Evolutionary conservation across 2,888 invertebrate genomes (phyloP), one percentile per base, ranked within the genome.

Genomic region (Cistogaster globosa): DNA sequence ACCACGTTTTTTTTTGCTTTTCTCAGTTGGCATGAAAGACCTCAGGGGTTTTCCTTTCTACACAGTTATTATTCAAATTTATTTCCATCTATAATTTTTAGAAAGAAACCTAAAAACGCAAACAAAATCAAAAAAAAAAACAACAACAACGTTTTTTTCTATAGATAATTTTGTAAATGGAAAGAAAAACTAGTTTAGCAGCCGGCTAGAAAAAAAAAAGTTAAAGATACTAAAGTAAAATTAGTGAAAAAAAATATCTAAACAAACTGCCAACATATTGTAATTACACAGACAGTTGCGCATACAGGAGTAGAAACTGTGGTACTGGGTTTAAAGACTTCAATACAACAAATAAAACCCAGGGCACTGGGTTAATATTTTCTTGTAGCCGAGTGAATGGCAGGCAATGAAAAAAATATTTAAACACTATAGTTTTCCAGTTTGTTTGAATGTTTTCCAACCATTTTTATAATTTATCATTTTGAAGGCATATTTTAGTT

Each of bases 61-160:
- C 76, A 77, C 76, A 77, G 72, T 80, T 84, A 84, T 80, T 84
- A 80, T 84, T 84, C 76, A 84, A 84, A 84, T 84, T 72, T 72
- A 83, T 86, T 74, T 71, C n/a, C 53, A 81, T 69, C 55, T 22
- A 45, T 18, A 45, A 51, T 68, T 67, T 62, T 32, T n/a, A n/a
- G n/a, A 48, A 11, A 36, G 57, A 71, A 71, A 26, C 26, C 26
- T 26, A 2, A 26, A 26, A 26, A 26, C 26, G 26, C 26, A 55
- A 16, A 26, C n/a, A 63, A 45, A 22, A 60, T 51, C 45, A 57
- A 32, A 65, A 32, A 58, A 32, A 65, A 63, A 77, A 53, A 86
- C n/a, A 82, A 12, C 11, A 42, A 42, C 11, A 86, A 87, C 87
- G 88, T 88, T 90, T 89, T 89, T 88, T 86, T 88, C 88, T 89